A percentile compares a stretch with the other conserved stretches of the same genome.
phyloP scores from a whole-genome alignment of 2,888 invertebrate genomes.

The Aspidiotus rigidus region DNA sequence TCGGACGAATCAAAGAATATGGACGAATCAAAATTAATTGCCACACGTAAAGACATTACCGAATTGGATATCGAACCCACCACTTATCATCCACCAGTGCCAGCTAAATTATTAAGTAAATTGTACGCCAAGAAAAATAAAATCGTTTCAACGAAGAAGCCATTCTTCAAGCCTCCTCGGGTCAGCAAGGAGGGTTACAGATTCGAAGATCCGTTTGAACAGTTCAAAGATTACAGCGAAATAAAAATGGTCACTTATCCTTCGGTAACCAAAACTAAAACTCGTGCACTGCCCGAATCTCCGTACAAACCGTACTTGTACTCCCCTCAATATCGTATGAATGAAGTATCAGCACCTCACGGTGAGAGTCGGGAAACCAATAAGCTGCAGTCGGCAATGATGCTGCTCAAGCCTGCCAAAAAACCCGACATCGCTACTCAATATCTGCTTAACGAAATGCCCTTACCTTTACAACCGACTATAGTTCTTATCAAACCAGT shows the following conservation, averaged over 20 bases:
- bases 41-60: neutral
- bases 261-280: neutral
- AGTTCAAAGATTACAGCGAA: slow-evolving; percentile 8
- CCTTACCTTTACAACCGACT: no score
- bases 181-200: slow-evolving; percentile 11
- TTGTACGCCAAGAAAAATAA: no score
- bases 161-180: neutral
- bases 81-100: slow-evolving; percentile 29
- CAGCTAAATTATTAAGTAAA: neutral
- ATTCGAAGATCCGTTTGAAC: slow-evolving; percentile 20
- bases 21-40: slow-evolving; percentile 13
- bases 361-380: neutral
- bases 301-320: no score
- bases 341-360: neutral
- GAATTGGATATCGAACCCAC: slow-evolving; percentile 29
- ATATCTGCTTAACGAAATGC: no score
- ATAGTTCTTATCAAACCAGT: no score
- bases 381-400: neutral
- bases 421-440: no score
- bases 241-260: neutral
- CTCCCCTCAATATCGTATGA: neutral
- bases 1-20: neutral
- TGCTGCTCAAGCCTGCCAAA: no score
- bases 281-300: no score
- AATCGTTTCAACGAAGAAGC: neutral